These are phyloP conservation scores for Haemorhous mexicanus DNA, from an alignment of 2,113 vertebrate species.

Conservation along the genomic window DNA sequence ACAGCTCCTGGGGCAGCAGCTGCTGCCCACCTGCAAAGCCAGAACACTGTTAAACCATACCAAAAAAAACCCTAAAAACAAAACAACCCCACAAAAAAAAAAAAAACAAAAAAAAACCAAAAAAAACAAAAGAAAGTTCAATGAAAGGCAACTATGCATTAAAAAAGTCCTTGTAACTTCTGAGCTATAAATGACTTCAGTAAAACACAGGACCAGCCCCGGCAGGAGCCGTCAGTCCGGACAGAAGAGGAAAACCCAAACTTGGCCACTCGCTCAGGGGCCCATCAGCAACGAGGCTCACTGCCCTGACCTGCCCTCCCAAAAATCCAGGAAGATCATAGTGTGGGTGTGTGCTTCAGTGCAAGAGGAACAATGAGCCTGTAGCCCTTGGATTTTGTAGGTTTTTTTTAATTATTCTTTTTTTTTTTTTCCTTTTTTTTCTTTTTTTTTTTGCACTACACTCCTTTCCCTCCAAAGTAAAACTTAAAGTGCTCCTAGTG, in stretches of 20 bases:
- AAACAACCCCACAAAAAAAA: too few species aligned
- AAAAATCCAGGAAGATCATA: background rate
- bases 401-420: background rate
- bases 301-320: conserved; percentile 1
- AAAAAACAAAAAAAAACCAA: background rate
- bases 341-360: conserved; percentile 65
- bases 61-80: background rate
- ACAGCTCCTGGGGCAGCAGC: conserved; percentile 64
- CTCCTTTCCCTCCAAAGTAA: conserved; percentile 59
- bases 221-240: background rate
- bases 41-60: conserved; percentile 63
- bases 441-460: conserved; percentile 44
- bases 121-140: background rate
- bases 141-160: conserved; percentile 73
- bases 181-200: conserved; percentile 73
- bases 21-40: conserved; percentile 57
- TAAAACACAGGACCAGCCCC: conserved; percentile 48
- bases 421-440: background rate
- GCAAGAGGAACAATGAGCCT: conserved; percentile 63
- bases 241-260: conserved; percentile 32
- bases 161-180: conserved; percentile 62
- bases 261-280: conserved; percentile 8
- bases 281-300: conserved; percentile 20
- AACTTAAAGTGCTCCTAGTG: conserved; percentile 81
- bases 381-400: conserved; percentile 63